Percentiles rank a stretch among this genome's conserved stretches.
phyloP scores from a whole-genome alignment of 1,140 invertebrate genomes.

The Drosophila novamexicana region DNA sequence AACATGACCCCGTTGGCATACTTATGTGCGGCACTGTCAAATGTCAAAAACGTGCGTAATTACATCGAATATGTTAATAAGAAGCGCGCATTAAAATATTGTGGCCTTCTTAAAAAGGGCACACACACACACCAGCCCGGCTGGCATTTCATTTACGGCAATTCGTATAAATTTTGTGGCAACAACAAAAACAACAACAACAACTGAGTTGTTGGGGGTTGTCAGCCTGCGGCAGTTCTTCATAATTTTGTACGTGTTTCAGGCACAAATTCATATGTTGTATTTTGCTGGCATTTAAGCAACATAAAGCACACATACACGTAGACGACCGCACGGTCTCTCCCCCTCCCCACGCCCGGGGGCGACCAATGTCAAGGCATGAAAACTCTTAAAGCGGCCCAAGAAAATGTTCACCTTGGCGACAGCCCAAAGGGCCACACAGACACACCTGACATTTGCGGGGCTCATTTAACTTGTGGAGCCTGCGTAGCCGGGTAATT shows the following conservation, averaged over 20 bases:
- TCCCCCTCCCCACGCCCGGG: conserved; percentile 14
- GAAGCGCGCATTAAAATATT: conserved; percentile 63
- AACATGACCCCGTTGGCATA: conserved; percentile 24
- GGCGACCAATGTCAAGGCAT: conserved; percentile 73
- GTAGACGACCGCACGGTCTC: neutral
- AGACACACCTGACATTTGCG: conserved; percentile 69
- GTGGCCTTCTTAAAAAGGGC: conserved; percentile 52
- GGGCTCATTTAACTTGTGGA: conserved; percentile 40
- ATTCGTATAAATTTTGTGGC: conserved; percentile 61
- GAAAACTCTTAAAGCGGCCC: conserved; percentile 55
- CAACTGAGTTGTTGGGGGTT: neutral
- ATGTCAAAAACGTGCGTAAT: conserved; percentile 79
- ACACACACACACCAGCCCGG: conserved; percentile 7
- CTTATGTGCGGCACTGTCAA: conserved; percentile 50
- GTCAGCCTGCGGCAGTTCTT: conserved; percentile 13
- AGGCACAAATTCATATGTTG: conserved; percentile 62
- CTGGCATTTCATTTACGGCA: conserved; percentile 64
- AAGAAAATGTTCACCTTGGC: conserved; percentile 50
- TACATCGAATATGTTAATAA: conserved; percentile 79
- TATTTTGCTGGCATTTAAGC: conserved; percentile 64
- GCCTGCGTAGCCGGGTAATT: conserved; percentile 52
- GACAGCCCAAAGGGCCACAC: conserved; percentile 5
- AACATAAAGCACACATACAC: conserved; percentile 48
- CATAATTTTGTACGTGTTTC: conserved; percentile 65
- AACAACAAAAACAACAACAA: conserved; percentile 42